Evolutionary conservation across 2,797 vertebrate genomes (phyloP), one percentile per base, ranked within the genome.

Genomic region (Protonibea diacanthus): DNA sequence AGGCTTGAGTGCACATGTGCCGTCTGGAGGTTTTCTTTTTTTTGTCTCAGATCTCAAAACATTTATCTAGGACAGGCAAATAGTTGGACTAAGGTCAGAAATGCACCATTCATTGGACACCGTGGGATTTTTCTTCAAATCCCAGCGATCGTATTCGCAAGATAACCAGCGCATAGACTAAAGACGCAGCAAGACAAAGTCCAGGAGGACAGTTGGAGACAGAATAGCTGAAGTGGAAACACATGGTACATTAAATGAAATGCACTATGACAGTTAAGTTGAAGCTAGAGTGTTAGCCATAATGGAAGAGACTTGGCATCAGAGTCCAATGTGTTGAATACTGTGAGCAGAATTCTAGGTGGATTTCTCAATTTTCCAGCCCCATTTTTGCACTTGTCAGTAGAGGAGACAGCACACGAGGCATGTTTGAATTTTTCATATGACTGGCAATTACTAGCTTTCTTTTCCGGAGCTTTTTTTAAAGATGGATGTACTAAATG

Each of bases 361-460:
- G 55, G 66, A 58, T 70, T 3, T 59, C 47, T 73, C 70, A 66
- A 67, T 78, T 87, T 76, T 42, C 48, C 60, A 27, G 10, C 18
- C 61, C 13, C 5, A 23, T 71, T 84, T 82, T 76, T 63, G 25
- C 55, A 70, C 68, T 70, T 78, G 68, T 79, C 59, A 71, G 33
- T 29, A 15, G 56, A 61, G 23, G 14, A 48, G 73, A 61, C 65
- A 23, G 73, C 60, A 23, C 51, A 44, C 1, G 42, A 60, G 27
- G 17, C 52, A 33, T 38, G 49, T 71, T 77, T 88, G 63, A 86
- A 86, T 81, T 78, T 84, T 85, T 82, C 20, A 75, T 51, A 42
- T n/a, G 52, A 62, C 73, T 62, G 62, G 57, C 81, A 80, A 64
- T 80, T 63, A 70, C 80, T 45, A 52, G 6, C 29, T 53, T 65